Base-by-base conservation (phyloP, 2,888 invertebrate genomes). In the Andrena chrysosceles region DNA sequence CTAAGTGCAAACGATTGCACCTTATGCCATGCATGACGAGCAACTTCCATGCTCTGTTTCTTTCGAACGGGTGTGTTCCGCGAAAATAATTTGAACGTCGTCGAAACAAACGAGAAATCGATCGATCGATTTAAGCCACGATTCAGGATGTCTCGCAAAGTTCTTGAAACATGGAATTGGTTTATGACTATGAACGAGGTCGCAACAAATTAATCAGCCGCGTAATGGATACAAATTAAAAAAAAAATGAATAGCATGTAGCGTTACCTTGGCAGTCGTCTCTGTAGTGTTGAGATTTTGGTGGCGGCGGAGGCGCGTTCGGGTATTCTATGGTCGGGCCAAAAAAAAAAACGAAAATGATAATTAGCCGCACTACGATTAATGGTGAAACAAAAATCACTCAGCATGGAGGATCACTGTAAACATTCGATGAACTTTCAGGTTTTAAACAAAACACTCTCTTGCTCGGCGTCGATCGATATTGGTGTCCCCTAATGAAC, bases 281-380 rank as follows among this genome's bases (percentile, higher is more conserved):
- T 91, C 91, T 92, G 93, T 90, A 92, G 91, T 93, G 93, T 87
- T 93, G 93, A 90, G 92, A 93, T 93, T 94, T 94, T 89, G 93
- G 93, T 81, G 94, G 93, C 87, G 94, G 94, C 88, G 93, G 93
- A 87, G 93, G 93, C 91, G 93, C 93, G 90, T 91, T 93, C 93
- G 92, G 90, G 92, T 93, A 93, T 91, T 94, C 94, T 94, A 94
- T 90, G 89, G 87, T 86, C 85, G 84, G 87, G 90, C 89, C 84
- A 89, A 90, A 91, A 42, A 90, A 91, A 90, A 89, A 77, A 90
- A 89, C 69, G 74, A 90, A 90, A 91, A 89, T 81, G 91, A 90
- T 87, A 91, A 90, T 87, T 90, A 92, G 90, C 89, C 84, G 87
- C 75, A 84, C 87, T 78, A 84, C 66, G 64, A 69, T 72, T 60